Evolutionary conservation across 53 echinoderm and acorn worm species (phyloP).

Genomic region (Echinometra lucunter): DNA sequence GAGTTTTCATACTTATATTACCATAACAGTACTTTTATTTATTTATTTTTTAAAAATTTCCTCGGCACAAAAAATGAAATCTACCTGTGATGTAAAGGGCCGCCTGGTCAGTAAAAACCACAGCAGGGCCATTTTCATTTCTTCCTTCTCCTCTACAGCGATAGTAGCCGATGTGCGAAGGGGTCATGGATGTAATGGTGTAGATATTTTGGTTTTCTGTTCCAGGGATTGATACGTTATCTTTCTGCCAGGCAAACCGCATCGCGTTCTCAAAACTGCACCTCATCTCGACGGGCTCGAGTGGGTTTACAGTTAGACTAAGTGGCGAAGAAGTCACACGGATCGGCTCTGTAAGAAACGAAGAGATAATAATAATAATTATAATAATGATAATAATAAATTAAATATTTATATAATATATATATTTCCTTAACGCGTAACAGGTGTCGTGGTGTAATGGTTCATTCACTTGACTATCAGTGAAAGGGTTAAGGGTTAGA

Average conservation of each 20-base stretch:
- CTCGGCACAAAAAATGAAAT: not conserved
- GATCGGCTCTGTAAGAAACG: not conserved
- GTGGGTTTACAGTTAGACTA: not conserved
- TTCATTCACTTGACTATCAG: too few species aligned
- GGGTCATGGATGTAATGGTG: not conserved
- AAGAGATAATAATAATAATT: not conserved
- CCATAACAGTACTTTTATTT: not conserved
- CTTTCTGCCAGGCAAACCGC: constrained; percentile 36
- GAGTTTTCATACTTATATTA: too few species aligned
- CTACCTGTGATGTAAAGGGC: not conserved
- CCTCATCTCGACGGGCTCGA: not conserved
- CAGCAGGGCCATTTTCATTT: not conserved
- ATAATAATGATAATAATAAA: too few species aligned
- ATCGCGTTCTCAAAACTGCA: constrained; percentile 12
- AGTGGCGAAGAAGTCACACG: not conserved
- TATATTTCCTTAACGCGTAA: too few species aligned
- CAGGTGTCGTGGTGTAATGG: too few species aligned
- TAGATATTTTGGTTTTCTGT: not conserved
- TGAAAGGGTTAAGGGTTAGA: too few species aligned
- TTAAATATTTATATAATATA: too few species aligned
- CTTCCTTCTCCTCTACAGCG: constrained; percentile 16
- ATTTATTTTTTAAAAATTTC: not conserved
- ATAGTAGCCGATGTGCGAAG: constrained; percentile 17
- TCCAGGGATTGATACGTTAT: not conserved
- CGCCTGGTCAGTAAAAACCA: not conserved